phyloP scores from a whole-genome alignment of 2,797 vertebrate genomes.

The Alcedo atthis region DNA sequence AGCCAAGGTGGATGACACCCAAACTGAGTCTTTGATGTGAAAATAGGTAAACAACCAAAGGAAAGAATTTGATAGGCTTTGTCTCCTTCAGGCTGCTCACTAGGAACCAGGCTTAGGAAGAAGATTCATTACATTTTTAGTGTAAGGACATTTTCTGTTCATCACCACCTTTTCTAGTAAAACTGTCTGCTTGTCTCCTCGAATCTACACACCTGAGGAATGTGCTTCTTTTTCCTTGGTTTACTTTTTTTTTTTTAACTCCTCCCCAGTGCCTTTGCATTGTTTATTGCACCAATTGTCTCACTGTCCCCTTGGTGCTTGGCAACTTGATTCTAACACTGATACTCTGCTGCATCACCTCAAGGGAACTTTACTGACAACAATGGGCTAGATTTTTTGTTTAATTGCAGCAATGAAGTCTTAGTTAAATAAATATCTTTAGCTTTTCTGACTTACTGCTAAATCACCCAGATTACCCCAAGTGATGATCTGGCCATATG shows the following conservation, averaged over 20 bases:
- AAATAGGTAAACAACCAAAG: slow-evolving; percentile 12
- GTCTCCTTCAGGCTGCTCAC: background rate
- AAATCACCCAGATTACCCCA: background rate
- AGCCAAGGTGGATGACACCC: background rate
- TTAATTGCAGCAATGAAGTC: background rate
- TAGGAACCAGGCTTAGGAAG: background rate
- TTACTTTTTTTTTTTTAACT: background rate
- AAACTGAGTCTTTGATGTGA: background rate
- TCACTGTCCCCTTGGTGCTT: background rate
- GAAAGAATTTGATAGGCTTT: background rate
- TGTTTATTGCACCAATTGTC: background rate
- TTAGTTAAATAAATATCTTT: background rate
- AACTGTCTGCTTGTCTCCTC: background rate
- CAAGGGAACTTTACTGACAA: background rate
- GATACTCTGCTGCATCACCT: background rate
- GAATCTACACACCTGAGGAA: background rate
- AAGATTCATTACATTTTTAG: background rate
- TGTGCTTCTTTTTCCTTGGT: background rate
- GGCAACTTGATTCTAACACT: background rate
- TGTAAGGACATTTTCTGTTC: background rate
- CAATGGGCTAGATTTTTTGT: background rate
- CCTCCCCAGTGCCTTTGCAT: background rate
- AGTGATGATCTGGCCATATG: background rate
- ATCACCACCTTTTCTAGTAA: background rate
- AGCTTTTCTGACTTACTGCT: background rate